phyloP scores from a whole-genome alignment of 2,888 invertebrate species.

The Creontiades dilutus region DNA sequence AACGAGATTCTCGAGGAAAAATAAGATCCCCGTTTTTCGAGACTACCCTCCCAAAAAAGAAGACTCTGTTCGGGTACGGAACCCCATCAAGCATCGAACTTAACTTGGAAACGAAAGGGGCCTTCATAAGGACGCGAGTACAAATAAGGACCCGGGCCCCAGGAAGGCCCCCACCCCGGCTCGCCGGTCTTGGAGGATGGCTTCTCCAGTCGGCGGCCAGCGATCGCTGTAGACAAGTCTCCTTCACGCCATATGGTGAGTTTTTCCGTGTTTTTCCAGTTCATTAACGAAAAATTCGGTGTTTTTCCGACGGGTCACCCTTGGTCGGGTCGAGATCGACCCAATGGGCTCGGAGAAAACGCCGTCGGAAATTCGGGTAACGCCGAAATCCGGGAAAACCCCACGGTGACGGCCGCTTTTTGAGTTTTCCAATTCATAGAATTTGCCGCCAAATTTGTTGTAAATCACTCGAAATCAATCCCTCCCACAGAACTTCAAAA shows the following conservation, averaged over 20 bases:
- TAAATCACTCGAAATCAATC: not conserved
- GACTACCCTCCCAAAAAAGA: conserved; percentile 47
- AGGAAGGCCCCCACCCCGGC: conserved; percentile 62
- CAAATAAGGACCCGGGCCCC: conserved; percentile 66
- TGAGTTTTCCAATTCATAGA: not conserved
- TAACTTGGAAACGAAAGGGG: conserved; percentile 52
- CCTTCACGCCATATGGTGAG: conserved; percentile 67
- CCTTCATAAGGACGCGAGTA: conserved; percentile 49
- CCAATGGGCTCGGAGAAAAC: conserved; percentile 48
- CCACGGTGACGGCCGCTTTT: not conserved
- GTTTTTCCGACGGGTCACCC: conserved; percentile 19
- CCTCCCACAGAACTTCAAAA: not conserved
- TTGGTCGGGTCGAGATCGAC: conserved; percentile 38
- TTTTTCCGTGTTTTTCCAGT: conserved; percentile 54
- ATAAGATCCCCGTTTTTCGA: not conserved
- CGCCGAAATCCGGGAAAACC: not conserved
- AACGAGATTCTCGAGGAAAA: conserved; percentile 1
- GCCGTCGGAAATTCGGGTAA: conserved; percentile 6
- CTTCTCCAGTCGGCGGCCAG: conserved; percentile 67
- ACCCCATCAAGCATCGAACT: conserved; percentile 59
- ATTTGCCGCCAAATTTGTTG: not conserved
- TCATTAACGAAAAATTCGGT: conserved; percentile 43
- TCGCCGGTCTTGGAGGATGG: conserved; percentile 35
- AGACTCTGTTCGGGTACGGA: conserved; percentile 26
- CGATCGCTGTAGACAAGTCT: conserved; percentile 64